Base-by-base conservation (phyloP, 2,113 vertebrate species). In the Nanorana parkeri region DNA sequence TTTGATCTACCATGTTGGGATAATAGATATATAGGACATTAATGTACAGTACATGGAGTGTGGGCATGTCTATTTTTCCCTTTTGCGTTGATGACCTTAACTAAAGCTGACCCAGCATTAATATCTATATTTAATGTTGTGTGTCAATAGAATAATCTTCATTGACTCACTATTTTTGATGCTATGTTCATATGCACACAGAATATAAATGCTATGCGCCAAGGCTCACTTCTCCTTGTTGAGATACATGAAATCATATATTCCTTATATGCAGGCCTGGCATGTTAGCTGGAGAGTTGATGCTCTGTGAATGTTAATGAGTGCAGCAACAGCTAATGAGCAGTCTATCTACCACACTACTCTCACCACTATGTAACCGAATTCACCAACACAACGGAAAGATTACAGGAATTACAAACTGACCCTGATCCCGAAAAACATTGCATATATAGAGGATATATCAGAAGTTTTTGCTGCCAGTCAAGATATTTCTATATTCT, bases 241-340 rank as follows among this genome's bases (percentile, higher is more conserved):
- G 41, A 52, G n/a, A 67, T 56, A 64, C 26, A 32, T 32, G 28
- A 52, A 54, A 19, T 26, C 76, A 47, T 51, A 24, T 69, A 68
- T 47, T 41, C 77, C 54, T 68, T 21, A 60, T 56, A 47, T 21
- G 29, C 41, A 60, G 66, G 65, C 54, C 54, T 58, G 65, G 54
- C 55, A 69, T 58, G 78, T 51, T 47, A 23, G 77, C 64, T 6
- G 52, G 63, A 58, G 51, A 79, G 77, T 28, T 26, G 52, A 68
- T 28, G 24, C 63, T 79, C 26, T 32, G 55, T 79, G 64, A 79
- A 79, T 68, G 65, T 56, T 79, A 68, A 79, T 79, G 77, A 79
- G 68, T 32, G 7, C 77, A 56, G 20, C 32, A 32, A 17, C 32
- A 13, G 26, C 26, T 68, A 79, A 79, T 67, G 28, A 79, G 77